Conservation (phyloP, 2,888 invertebrate genomes). For the Pachymerium ferrugineum region DNA sequence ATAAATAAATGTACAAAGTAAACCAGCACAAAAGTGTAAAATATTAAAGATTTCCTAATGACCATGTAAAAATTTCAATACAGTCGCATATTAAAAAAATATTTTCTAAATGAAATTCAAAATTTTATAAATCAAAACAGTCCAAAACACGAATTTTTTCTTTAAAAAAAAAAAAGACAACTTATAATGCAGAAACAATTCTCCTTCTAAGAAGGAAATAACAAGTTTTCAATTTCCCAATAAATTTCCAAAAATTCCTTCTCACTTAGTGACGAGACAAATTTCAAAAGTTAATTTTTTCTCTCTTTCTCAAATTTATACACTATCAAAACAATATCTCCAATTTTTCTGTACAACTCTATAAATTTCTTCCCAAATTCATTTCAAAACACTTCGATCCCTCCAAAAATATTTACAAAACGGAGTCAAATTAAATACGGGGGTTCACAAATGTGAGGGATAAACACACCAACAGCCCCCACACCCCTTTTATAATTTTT, state of each 20-base stretch:
- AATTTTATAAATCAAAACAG: conserved; percentile 22
- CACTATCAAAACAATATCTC: conserved; percentile 27
- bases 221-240: neutral
- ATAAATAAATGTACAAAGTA: conserved; percentile 11
- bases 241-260: conserved; percentile 23
- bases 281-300: neutral
- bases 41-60: neutral
- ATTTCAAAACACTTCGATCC: neutral
- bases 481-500: neutral
- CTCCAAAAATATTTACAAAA: conserved; percentile 19
- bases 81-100: neutral
- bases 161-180: conserved; percentile 12
- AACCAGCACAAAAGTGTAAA: neutral
- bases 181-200: conserved; percentile 15
- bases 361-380: conserved; percentile 22
- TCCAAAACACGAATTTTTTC: no score
- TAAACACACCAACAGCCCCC: conserved; percentile 3
- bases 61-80: neutral
- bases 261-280: conserved; percentile 25
- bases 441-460: neutral
- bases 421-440: conserved; percentile 7
- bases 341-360: conserved; percentile 17
- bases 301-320: conserved; percentile 3
- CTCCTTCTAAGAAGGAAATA: conserved; percentile 23
- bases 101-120: neutral